A percentile compares a stretch with the other conserved stretches of the same genome.
phyloP scores from a whole-genome alignment of 2,797 vertebrate genomes.

The Holocentrus rufus region DNA sequence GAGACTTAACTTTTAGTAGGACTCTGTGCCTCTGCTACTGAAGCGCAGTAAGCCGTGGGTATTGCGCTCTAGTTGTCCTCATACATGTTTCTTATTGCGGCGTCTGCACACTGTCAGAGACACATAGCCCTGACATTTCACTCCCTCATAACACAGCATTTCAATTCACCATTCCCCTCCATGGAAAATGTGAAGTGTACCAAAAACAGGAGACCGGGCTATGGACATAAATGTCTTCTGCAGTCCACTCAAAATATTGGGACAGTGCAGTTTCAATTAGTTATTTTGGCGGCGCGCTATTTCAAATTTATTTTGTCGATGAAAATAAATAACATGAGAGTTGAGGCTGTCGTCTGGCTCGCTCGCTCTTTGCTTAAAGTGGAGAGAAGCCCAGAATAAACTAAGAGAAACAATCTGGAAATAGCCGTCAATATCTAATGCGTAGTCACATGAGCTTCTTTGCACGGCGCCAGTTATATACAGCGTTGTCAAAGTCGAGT shows the following conservation, averaged over 20 bases:
- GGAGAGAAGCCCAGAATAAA: conserved; percentile 39
- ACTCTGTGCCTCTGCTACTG: conserved; percentile 38
- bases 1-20: conserved; percentile 59
- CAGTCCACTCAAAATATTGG: conserved; percentile 50
- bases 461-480: conserved; percentile 31
- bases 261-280: conserved; percentile 42
- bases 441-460: conserved; percentile 42
- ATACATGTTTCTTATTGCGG: conserved; percentile 37
- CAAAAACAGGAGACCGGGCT: conserved; percentile 16
- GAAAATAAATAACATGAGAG: conserved; percentile 43
- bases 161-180: conserved; percentile 38
- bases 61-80: conserved; percentile 61
- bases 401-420: conserved; percentile 33
- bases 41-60: conserved; percentile 46
- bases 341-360: conserved; percentile 55
- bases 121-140: conserved; percentile 62
- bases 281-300: conserved; percentile 43
- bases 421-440: conserved; percentile 31
- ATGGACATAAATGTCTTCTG: conserved; percentile 43
- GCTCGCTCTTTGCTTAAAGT: conserved; percentile 45
- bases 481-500: conserved; percentile 47
- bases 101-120: conserved; percentile 60
- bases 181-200: conserved; percentile 48
- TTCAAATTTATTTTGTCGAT: conserved; percentile 55
- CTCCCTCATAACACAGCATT: conserved; percentile 40